These are phyloP conservation scores for Bungarus multicinctus DNA, from an alignment of 2,113 vertebrate species.

Conservation along the genomic window DNA sequence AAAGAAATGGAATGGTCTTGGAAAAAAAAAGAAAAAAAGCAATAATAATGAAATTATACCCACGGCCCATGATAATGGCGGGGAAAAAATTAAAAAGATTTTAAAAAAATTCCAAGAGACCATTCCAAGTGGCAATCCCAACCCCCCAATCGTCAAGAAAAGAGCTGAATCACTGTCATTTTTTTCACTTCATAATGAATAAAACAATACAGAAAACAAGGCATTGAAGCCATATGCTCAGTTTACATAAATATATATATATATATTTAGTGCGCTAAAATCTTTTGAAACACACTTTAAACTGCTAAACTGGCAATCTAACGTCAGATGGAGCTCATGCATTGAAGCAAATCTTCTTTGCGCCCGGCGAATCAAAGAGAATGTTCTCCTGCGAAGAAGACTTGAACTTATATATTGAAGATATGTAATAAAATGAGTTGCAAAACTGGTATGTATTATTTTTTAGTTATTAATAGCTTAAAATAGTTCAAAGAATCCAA, in stretches of 20 bases:
- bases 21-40: constrained; percentile 65
- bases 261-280: constrained; percentile 49
- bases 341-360: constrained; percentile 46
- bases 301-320: constrained; percentile 51
- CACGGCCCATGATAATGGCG: constrained; percentile 60
- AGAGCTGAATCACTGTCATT: constrained; percentile 80
- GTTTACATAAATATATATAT: constrained; percentile 44
- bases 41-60: constrained; percentile 59
- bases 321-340: constrained; percentile 58
- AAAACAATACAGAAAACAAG: constrained; percentile 21
- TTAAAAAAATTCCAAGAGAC: constrained; percentile 71
- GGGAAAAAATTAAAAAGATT: constrained; percentile 39
- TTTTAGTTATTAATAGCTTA: constrained; percentile 3
- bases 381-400: constrained; percentile 49
- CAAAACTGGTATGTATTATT: constrained; percentile 56
- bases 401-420: constrained; percentile 45
- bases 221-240: constrained; percentile 53
- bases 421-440: constrained; percentile 50
- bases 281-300: constrained; percentile 50
- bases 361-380: constrained; percentile 53
- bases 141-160: constrained; percentile 81
- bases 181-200: constrained; percentile 23
- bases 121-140: constrained; percentile 79
- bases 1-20: constrained; percentile 97
- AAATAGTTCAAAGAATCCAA: not conserved